A percentile compares a stretch with the other conserved stretches of the same genome.
Conservation (phyloP, 2,888 invertebrate species). For the Sminthurinus aureus region DNA sequence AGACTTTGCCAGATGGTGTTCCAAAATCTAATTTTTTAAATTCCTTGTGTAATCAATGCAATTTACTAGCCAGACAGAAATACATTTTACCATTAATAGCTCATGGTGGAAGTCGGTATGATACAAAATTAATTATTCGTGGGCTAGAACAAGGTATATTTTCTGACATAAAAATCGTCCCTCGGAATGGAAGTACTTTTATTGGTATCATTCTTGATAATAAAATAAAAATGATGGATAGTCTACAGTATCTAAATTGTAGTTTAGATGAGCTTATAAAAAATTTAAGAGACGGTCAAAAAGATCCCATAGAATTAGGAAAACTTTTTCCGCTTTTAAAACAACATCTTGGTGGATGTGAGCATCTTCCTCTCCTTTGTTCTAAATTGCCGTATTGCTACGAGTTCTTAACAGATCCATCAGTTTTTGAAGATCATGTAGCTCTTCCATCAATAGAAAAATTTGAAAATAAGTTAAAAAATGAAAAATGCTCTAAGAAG, state of each 20-base stretch:
- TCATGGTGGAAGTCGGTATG: background rate
- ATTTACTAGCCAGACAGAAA: background rate
- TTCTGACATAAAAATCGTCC: no score
- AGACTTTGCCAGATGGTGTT: background rate
- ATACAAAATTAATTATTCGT: background rate
- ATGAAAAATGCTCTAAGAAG: background rate
- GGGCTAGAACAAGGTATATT: background rate
- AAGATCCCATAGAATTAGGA: background rate
- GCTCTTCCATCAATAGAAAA: background rate
- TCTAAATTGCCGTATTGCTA: background rate
- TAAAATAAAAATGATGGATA: background rate
- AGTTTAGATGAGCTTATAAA: background rate
- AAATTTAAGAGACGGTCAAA: background rate
- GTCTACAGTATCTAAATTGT: background rate
- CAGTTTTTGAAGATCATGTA: background rate
- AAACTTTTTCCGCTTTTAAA: background rate
- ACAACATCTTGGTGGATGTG: background rate
- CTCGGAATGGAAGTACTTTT: background rate
- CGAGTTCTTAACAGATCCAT: background rate
- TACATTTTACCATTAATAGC: background rate
- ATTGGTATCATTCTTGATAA: background rate
- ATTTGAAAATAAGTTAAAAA: background rate
- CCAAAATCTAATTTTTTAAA: background rate
- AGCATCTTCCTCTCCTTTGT: background rate
- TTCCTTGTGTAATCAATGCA: background rate